Evolutionary conservation across 1,140 invertebrate genomes (phyloP).

Genomic region (Oreohelix idahoensis): DNA sequence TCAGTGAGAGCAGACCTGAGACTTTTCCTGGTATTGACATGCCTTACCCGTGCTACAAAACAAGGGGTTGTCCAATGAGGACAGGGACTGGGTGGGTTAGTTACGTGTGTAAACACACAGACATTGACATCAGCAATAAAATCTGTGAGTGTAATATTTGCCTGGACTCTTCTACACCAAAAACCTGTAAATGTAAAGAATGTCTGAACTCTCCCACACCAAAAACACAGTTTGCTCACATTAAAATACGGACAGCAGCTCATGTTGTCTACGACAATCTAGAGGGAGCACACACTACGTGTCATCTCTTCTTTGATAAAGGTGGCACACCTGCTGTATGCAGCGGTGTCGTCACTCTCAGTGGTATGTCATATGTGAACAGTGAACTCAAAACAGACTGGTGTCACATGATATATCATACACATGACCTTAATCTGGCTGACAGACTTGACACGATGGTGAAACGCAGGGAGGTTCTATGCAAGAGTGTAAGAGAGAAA

Average conservation of each 20-base stretch:
- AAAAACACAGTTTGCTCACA: background rate
- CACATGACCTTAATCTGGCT: background rate
- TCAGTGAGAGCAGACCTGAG: background rate
- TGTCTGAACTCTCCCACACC: background rate
- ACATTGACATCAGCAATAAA: too few relatives aligned
- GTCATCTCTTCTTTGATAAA: background rate
- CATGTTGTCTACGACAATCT: constrained; percentile 3
- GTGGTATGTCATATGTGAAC: background rate
- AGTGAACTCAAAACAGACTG: background rate
- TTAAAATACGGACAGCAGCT: background rate
- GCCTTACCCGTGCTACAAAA: background rate
- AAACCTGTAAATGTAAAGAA: background rate
- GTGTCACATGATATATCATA: background rate
- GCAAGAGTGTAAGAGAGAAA: too few relatives aligned
- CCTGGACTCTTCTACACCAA: background rate
- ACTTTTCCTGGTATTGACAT: background rate
- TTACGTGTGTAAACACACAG: background rate
- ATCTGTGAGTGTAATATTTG: too few relatives aligned
- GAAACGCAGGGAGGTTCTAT: background rate
- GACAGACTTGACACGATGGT: background rate
- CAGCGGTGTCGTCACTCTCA: background rate
- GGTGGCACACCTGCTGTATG: background rate
- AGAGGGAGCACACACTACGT: background rate
- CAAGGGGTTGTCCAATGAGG: background rate
- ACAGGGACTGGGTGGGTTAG: background rate